Evolutionary conservation across 35 echinoderm and acorn worm genomes (phyloP), one percentile per base, ranked within the genome.

Genomic region (Apostichopus californicus): DNA sequence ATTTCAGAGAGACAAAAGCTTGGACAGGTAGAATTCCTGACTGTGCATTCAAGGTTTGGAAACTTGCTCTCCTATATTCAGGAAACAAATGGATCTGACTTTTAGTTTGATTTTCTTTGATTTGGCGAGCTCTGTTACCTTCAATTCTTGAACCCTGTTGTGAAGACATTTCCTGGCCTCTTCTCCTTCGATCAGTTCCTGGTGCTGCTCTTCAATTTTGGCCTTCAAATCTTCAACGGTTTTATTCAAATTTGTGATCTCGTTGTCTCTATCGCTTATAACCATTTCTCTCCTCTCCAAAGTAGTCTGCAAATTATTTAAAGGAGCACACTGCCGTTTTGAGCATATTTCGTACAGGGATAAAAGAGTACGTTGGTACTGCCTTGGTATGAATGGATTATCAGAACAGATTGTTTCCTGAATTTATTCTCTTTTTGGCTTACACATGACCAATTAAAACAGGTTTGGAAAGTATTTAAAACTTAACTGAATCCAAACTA

Each of bases 121-220:
- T 34, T 34, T 34, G 28, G 28, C 28, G 28, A 1, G 28, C 28
- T 34, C 0, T 34, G 28, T 34, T 34, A 34, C 28, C 91, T 98
- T 98, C 8, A 98, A 80, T 90, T 98, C 96, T 72, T 98, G 96
- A 1, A 98, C 92, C 1, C 2, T 25, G n/a, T 78, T 78, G 75
- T 78, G 75, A 22, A 17, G 10, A 17, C 18, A 8, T 77, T 25
- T 12, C 26, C 6, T 14, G 12, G n/a, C 12, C 1, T 20, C 68
- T 72, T 72, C 12, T 14, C 12, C 12, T 12, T 72, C 1, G n/a
- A 72, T 12, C n/a, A 20, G 10, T 15, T 18, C 78, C 78, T 25
- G 11, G 78, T 18, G 15, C 12, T 20, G 15, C 78, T 25, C 26
- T 72, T 20, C 12, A 20, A 14, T 14, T 12, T 72, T 12, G 68